These are phyloP conservation scores for Dryomyza anilis DNA, from an alignment of 2,888 invertebrate genomes.

Conservation along the genomic window DNA sequence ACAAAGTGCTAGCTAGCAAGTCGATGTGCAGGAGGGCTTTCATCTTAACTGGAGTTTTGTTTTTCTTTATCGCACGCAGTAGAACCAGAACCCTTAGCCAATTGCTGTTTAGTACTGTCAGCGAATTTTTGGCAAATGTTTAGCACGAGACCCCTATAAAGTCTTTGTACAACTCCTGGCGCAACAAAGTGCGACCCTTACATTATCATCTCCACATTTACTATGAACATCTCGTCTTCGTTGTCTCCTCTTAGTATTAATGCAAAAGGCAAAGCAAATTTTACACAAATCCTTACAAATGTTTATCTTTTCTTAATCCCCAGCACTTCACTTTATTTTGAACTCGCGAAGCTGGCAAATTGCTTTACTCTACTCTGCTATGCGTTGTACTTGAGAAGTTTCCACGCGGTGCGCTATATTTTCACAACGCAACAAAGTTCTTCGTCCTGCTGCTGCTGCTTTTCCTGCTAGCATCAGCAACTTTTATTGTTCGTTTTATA, in stretches of 20 bases:
- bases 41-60: too few relatives aligned
- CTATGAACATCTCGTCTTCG: neutral
- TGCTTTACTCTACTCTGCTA: constrained; percentile 8
- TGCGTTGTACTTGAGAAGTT: constrained; percentile 12
- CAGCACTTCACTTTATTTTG: constrained; percentile 53
- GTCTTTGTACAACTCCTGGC: too few relatives aligned
- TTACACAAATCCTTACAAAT: constrained; percentile 59
- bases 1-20: too few relatives aligned
- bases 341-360: constrained; percentile 34
- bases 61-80: too few relatives aligned
- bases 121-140: too few relatives aligned
- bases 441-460: neutral
- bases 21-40: too few relatives aligned
- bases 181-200: neutral
- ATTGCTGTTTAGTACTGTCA: too few relatives aligned
- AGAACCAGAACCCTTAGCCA: too few relatives aligned
- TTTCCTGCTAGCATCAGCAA: neutral
- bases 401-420: constrained; percentile 8
- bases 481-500: neutral
- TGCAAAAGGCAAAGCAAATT: constrained; percentile 47
- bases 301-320: constrained; percentile 59
- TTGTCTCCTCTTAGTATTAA: neutral
- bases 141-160: too few relatives aligned
- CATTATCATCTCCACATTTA: neutral
- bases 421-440: constrained; percentile 19